These are phyloP conservation scores for Hirundichthys speculiger DNA, from an alignment of 2,113 vertebrate species.

Conservation along the genomic window DNA sequence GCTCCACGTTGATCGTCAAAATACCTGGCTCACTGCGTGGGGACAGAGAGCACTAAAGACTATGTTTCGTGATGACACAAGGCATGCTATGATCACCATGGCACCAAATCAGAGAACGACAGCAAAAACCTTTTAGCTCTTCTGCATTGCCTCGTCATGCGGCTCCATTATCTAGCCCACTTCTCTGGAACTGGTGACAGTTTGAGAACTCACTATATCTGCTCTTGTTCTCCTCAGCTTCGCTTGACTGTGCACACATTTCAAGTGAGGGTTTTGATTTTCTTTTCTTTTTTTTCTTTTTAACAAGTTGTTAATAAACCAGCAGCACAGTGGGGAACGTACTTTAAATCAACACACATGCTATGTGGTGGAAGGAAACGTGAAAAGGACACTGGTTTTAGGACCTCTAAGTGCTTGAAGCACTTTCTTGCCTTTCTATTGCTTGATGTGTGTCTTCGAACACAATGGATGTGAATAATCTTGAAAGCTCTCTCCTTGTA, in stretches of 20 bases:
- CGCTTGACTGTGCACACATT: slow-evolving; percentile 38
- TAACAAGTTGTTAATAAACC: slow-evolving; percentile 24
- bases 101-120: slow-evolving; percentile 61
- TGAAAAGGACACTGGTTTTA: slow-evolving; percentile 8
- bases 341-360: slow-evolving; percentile 9
- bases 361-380: neutral
- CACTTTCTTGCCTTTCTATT: neutral
- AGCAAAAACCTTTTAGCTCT: slow-evolving; percentile 76
- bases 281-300: slow-evolving; percentile 4
- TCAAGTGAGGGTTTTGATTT: slow-evolving; percentile 10
- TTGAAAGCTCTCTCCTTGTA: no score
- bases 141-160: slow-evolving; percentile 30
- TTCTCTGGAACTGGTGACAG: slow-evolving; percentile 43
- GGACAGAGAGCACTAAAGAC: slow-evolving; percentile 12
- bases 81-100: slow-evolving; percentile 38
- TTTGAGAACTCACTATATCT: slow-evolving; percentile 52
- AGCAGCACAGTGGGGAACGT: neutral
- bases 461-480: no score
- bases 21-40: neutral
- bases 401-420: no score
- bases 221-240: slow-evolving; percentile 23
- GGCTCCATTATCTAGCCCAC: slow-evolving; percentile 72
- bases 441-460: neutral
- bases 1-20: slow-evolving; percentile 1
- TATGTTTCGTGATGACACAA: slow-evolving; percentile 26